Percentiles rank a stretch among this genome's conserved stretches.
These are phyloP conservation scores for Acanthopagrus latus DNA, from an alignment of 2,797 vertebrate genomes.

Conservation along the genomic window DNA sequence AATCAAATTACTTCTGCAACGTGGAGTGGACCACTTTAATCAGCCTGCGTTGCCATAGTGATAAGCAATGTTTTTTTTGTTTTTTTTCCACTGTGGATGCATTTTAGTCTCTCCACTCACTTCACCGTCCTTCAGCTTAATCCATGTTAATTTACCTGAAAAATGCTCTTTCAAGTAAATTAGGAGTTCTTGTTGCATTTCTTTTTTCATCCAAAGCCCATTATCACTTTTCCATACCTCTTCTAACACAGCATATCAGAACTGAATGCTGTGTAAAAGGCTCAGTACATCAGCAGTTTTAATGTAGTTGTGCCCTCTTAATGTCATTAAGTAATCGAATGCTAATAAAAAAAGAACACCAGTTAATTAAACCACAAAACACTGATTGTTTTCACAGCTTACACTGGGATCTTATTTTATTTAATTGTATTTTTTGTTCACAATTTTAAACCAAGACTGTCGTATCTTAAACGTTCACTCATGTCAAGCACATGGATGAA, in stretches of 20 bases:
- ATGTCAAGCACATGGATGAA: neutral
- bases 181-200: too few relatives aligned
- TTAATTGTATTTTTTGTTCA: neutral
- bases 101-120: neutral
- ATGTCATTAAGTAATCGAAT: neutral
- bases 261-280: neutral
- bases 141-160: neutral
- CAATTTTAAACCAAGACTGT: neutral
- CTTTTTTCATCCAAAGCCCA: too few relatives aligned
- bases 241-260: neutral
- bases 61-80: constrained; percentile 12
- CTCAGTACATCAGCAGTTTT: neutral
- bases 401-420: too few relatives aligned
- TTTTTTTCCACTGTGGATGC: constrained; percentile 22
- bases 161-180: neutral
- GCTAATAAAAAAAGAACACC: neutral
- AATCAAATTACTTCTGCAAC: constrained; percentile 42
- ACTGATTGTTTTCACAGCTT: too few relatives aligned
- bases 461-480: neutral
- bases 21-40: constrained; percentile 44
- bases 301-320: neutral
- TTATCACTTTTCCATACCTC: neutral
- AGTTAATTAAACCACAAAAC: neutral
- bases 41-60: constrained; percentile 26
- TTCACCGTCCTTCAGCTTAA: constrained; percentile 4